Base-by-base conservation (phyloP, 2,888 invertebrate species). In the Cheilosia pagana region DNA sequence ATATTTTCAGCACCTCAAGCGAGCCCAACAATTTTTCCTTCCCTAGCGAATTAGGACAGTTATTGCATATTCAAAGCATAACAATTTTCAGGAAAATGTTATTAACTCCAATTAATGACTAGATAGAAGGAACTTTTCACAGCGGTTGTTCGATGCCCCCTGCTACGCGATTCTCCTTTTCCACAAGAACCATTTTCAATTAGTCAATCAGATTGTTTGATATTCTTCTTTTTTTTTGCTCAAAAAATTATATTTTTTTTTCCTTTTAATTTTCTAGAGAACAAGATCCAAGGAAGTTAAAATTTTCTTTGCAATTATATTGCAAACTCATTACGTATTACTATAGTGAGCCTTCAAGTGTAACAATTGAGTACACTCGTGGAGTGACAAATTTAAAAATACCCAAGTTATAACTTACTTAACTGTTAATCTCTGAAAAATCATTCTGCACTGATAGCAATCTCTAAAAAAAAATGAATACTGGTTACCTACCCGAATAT, bases 101-200 rank as follows among this genome's bases (percentile, higher is more conserved):
- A 75, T 81, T 81, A 75, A 81, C 81, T 81, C 50, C 75, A 81
- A 81, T 70, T 81, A 75, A 75, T 81, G 50, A 62, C 50, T 68
- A 62, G 65, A 81, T 70, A 63, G 75, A 63, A 59, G 68, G 48
- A 81, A 75, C 62, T 75, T 70, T 62, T 63, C 62, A 50, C 75
- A 75, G 75, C 50, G 57, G 75, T 75, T 68, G 62, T 67, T 79
- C 52, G 16, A 21, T 50, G 55, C 62, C 57, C 55, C 63, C 57
- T 50, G 50, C 57, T 70, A 57, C 41, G 74, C 62, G 75, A 23
- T 57, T 55, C 43, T 75, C 14, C 52, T 59, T 81, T 57, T 48
- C 68, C 68, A 8, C 7, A 50, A 68, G 55, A 81, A 68, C 68
- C 68, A 35, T 59, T 81, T 81, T 63, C 68, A 81, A 75, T 81